Evolutionary conservation across 2,797 vertebrate genomes (phyloP), one percentile per base, ranked within the genome.

Genomic region (Centropyge bicolor): DNA sequence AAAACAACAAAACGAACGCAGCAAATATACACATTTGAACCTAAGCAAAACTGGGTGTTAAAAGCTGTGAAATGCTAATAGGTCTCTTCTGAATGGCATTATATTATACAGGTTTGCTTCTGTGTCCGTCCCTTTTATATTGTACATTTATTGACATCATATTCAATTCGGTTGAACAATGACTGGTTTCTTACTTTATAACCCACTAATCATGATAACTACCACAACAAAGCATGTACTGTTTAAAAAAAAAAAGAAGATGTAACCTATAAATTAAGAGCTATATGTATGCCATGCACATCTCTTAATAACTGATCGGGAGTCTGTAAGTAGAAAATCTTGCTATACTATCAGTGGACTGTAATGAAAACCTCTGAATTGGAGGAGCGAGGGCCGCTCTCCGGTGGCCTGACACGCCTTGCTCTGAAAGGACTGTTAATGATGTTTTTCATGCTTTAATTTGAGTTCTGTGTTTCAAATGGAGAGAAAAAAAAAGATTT

Each of bases 401-500:
- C 88, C 86, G 89, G 91, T 24, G 80, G 87, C 85, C 76, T 56
- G 93, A 94, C 93, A 93, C 91, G 88, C 95, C 94, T 94, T 95
- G 93, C 51, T 95, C 94, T 95, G 93, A 96, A 95, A 94, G 95
- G 95, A 96, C 96, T 96, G 93, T 93, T 94, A 92, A 81, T 92
- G 85, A 93, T 96, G 95, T 94, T 97, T 96, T 97, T 96, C 94
- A 94, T 97, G 95, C 95, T 95, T 93, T 93, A 97, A 94, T 95
- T 98, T 96, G 94, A 95, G 94, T 96, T 95, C 94, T 95, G 93
- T 97, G 95, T 97, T 97, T 97, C 95, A 96, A 97, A 95, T 96
- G 95, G 96, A 95, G 95, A 95, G 92, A 94, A 96, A 95, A 96
- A 95, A 96, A 95, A 94, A 95, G 93, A 95, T 95, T 95, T 98